Evolutionary conservation across 2,113 vertebrate genomes (phyloP).

Genomic region (Anoura caudifer): DNA sequence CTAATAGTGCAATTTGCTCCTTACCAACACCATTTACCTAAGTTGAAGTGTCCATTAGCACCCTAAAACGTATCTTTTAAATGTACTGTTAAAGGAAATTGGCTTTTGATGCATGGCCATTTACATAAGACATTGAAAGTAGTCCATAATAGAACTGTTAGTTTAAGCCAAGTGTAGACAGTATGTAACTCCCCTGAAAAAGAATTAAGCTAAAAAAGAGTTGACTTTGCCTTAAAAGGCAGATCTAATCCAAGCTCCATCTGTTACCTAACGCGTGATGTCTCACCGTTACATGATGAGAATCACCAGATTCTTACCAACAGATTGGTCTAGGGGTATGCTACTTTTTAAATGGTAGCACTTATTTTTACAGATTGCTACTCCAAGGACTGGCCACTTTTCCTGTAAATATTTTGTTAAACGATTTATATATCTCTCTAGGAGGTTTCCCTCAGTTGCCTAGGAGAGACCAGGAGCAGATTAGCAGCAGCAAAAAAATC

Average conservation of each 20-base stretch:
- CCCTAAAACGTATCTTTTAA: conserved; percentile 72
- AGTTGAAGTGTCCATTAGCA: conserved; percentile 71
- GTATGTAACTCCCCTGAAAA: conserved; percentile 76
- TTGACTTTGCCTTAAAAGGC: conserved; percentile 67
- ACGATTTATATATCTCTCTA: conserved; percentile 78
- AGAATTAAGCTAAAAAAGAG: conserved; percentile 77
- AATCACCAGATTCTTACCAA: conserved; percentile 59
- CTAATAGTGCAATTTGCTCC: conserved; percentile 80
- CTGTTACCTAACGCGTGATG: conserved; percentile 56
- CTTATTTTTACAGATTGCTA: conserved; percentile 76
- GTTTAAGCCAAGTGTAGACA: conserved; percentile 77
- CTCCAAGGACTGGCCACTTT: conserved; percentile 68
- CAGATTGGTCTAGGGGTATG: conserved; percentile 41
- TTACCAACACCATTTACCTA: conserved; percentile 71
- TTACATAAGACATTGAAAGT: conserved; percentile 83
- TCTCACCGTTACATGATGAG: conserved; percentile 35
- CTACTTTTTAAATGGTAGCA: conserved; percentile 79
- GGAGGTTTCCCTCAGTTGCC: conserved; percentile 77
- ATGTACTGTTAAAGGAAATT: conserved; percentile 78
- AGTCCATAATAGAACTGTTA: conserved; percentile 79
- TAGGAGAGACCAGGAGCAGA: conserved; percentile 59
- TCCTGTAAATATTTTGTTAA: conserved; percentile 77
- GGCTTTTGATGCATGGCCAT: conserved; percentile 84
- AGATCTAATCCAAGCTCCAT: conserved; percentile 69
- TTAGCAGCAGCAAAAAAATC: conserved; percentile 51